Evolutionary conservation across 2,888 invertebrate genomes (phyloP).

Genomic region (Acronicta leporina): DNA sequence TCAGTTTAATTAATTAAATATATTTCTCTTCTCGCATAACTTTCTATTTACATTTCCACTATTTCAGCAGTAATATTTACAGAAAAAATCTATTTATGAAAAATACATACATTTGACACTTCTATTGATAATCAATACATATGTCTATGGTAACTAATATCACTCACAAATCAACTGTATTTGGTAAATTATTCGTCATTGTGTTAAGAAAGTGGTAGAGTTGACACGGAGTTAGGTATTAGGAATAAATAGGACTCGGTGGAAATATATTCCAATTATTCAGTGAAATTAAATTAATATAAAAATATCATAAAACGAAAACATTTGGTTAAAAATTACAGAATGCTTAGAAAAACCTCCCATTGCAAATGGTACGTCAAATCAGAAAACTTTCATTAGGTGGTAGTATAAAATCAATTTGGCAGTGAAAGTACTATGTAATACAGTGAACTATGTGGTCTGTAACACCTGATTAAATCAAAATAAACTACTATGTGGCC

Average conservation of each 20-base stretch:
- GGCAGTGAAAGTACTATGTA: conserved; percentile 2
- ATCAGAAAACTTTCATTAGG: no score
- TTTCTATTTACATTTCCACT: conserved; percentile 83
- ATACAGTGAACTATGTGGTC: no score
- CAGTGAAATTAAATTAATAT: conserved; percentile 62
- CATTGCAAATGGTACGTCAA: not conserved
- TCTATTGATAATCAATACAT: conserved; percentile 60
- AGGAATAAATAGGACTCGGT: conserved; percentile 78
- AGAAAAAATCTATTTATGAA: conserved; percentile 65
- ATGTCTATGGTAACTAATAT: conserved; percentile 86
- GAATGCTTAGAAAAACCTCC: not conserved
- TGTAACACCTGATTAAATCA: not conserved
- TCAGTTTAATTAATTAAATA: conserved; percentile 59
- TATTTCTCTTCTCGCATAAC: conserved; percentile 76
- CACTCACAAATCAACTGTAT: conserved; percentile 77
- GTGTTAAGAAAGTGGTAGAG: conserved; percentile 44
- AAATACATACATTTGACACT: conserved; percentile 67
- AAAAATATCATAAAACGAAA: conserved; percentile 75
- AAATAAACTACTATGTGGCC: not conserved
- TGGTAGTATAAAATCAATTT: not conserved
- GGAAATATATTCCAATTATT: conserved; percentile 70
- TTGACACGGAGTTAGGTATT: conserved; percentile 54
- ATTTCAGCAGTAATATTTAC: conserved; percentile 77
- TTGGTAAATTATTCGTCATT: conserved; percentile 63
- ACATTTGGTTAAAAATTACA: conserved; percentile 47